phyloP scores from a whole-genome alignment of 2,888 invertebrate species.

The Herminia tarsipennalis region DNA sequence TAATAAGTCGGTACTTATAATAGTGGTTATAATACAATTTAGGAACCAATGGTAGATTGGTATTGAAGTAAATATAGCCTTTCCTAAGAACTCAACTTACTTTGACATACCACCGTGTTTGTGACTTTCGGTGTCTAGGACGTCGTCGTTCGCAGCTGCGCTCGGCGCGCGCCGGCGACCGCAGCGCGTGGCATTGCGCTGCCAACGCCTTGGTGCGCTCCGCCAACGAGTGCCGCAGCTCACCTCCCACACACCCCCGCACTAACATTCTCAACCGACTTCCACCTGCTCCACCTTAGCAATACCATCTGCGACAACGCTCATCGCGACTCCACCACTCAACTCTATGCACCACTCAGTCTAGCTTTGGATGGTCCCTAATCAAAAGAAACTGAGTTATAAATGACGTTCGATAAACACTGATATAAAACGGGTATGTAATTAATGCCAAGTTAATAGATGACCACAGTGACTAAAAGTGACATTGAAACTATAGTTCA shows the following conservation, averaged over 20 bases:
- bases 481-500: constrained; percentile 15
- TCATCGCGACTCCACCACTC: constrained; percentile 43
- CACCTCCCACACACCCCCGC: constrained; percentile 77
- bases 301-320: constrained; percentile 41
- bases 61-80: too few relatives aligned
- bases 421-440: constrained; percentile 22
- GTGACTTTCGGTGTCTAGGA: constrained; percentile 81
- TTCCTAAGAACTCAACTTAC: constrained; percentile 80
- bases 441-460: constrained; percentile 49
- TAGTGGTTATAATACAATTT: too few relatives aligned
- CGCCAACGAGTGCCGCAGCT: constrained; percentile 79
- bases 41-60: too few relatives aligned
- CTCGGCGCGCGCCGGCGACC: constrained; percentile 71
- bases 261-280: constrained; percentile 77
- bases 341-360: constrained; percentile 5
- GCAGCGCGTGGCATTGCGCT: constrained; percentile 78
- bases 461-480: constrained; percentile 10
- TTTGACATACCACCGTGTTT: constrained; percentile 90
- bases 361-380: constrained; percentile 20
- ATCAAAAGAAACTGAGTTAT: constrained; percentile 14
- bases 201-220: constrained; percentile 83
- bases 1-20: too few relatives aligned
- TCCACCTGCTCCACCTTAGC: constrained; percentile 46
- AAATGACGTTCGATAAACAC: not conserved
- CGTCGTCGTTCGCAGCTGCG: constrained; percentile 71